Conservation (phyloP, 2,797 vertebrate species). For the Chrysocyon brachyurus region DNA sequence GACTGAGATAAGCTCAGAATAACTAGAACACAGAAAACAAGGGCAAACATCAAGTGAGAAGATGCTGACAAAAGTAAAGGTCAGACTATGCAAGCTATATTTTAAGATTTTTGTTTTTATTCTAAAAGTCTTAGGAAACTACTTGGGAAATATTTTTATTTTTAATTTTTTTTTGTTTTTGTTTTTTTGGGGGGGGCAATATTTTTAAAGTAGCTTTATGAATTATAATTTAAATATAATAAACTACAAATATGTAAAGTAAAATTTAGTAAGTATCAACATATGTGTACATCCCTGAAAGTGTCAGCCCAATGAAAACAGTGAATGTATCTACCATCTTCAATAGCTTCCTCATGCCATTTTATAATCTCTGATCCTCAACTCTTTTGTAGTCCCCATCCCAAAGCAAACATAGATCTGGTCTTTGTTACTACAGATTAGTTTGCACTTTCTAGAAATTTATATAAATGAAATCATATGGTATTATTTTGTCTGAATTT, state of each 20-base stretch:
- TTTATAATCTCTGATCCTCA: background rate
- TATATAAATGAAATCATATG: background rate
- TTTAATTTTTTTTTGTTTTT: background rate
- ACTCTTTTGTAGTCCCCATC: background rate
- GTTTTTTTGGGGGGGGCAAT: background rate
- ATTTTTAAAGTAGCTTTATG: background rate
- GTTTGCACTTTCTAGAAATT: background rate
- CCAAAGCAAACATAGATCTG: background rate
- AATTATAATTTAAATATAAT: background rate
- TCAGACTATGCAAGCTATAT: background rate
- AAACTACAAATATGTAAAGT: constrained; percentile 13
- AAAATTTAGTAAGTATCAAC: background rate
- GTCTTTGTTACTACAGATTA: background rate
- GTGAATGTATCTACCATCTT: background rate
- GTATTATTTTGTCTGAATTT: background rate
- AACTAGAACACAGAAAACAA: background rate
- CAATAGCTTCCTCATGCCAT: background rate
- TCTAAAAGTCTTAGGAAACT: constrained; percentile 22
- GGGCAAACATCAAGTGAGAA: background rate
- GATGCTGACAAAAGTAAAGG: background rate
- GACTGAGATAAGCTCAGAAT: background rate
- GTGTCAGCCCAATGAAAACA: background rate
- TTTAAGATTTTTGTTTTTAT: background rate
- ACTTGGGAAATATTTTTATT: background rate
- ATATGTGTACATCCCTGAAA: background rate